Conservation (phyloP, 2,113 vertebrate genomes). For the Mesoclemmys tuberculata region DNA sequence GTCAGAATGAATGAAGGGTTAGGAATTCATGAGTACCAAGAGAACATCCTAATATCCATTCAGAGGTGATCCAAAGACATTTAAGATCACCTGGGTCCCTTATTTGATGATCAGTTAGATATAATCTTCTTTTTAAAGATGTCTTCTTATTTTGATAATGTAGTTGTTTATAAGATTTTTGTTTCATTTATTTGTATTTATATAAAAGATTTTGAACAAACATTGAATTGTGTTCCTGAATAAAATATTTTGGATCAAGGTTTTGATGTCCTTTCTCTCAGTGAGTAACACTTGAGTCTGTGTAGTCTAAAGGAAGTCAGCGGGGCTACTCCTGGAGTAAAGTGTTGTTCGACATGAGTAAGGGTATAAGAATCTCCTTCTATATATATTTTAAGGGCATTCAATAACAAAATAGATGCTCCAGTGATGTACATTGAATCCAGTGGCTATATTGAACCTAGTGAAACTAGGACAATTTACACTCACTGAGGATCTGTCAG, state of each 20-base stretch:
- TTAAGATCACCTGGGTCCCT: neutral
- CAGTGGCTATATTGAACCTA: neutral
- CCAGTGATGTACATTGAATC: neutral
- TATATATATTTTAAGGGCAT: neutral
- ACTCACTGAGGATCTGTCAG: neutral
- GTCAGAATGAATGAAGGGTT: neutral
- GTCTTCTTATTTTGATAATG: fast-evolving
- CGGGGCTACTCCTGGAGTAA: neutral
- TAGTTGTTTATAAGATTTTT: neutral
- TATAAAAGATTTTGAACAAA: neutral
- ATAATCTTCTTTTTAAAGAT: neutral
- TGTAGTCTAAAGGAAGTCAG: neutral
- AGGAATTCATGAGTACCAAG: neutral
- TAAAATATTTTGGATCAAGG: neutral
- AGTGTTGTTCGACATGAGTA: neutral
- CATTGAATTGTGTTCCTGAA: neutral
- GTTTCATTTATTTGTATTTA: neutral
- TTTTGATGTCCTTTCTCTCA: neutral
- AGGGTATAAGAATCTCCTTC: neutral
- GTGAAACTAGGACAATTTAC: neutral
- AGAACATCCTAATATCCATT: neutral
- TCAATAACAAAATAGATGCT: neutral
- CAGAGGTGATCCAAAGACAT: neutral
- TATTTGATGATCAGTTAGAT: neutral
- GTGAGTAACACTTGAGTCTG: neutral